These are phyloP conservation scores for Trisateles emortualis DNA, from an alignment of 2,888 invertebrate genomes.

Conservation along the genomic window DNA sequence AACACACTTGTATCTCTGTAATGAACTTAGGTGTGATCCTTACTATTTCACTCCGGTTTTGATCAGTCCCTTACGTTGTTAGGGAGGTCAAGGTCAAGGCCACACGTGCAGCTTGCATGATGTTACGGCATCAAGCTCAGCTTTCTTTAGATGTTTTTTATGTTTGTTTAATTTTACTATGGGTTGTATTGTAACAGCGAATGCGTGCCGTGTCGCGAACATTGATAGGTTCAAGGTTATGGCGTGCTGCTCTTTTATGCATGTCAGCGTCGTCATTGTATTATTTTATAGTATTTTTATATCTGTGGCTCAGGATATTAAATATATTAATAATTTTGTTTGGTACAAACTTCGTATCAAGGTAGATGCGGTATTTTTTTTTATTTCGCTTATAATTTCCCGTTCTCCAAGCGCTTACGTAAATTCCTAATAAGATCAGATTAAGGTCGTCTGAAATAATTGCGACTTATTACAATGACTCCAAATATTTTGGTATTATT, in stretches of 20 bases:
- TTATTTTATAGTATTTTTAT: neutral
- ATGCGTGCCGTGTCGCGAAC: neutral
- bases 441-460: too few relatives aligned
- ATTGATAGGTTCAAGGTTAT: slow-evolving; percentile 6
- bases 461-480: too few relatives aligned
- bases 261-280: neutral
- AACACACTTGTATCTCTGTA: neutral
- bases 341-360: too few relatives aligned
- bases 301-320: neutral
- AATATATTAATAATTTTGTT: neutral
- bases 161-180: neutral
- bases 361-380: too few relatives aligned
- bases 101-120: neutral
- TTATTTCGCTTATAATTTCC: too few relatives aligned
- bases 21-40: neutral
- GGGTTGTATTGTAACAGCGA: neutral
- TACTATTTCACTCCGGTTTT: slow-evolving; percentile 6
- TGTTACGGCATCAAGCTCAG: neutral
- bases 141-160: neutral
- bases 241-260: neutral
- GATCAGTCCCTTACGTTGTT: neutral
- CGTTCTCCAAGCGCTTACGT: too few relatives aligned
- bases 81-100: neutral
- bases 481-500: too few relatives aligned
- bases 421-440: too few relatives aligned